Base-by-base conservation (phyloP, 35 echinoderm and acorn worm genomes). In the Nesometra sesokonis region DNA sequence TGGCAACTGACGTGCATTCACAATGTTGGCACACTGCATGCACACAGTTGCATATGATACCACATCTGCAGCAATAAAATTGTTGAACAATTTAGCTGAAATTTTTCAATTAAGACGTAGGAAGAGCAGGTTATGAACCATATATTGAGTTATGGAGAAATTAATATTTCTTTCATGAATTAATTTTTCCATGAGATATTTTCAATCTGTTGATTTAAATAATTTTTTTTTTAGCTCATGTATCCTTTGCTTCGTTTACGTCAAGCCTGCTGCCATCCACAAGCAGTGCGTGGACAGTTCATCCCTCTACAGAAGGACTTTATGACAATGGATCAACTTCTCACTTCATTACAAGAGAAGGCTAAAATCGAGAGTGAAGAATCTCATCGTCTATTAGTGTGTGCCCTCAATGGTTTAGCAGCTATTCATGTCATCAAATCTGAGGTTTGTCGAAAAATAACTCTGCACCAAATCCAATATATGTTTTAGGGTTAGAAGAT, bases 231-330 rank as follows among this genome's bases (percentile, higher is more conserved):
- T 29, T 80, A 97, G 96, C 33, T 99, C 46, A 78, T 99, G 77
- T 34, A 36, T 34, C 93, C 93, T 7, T 86, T 99, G 30, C 92
- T 99, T 23, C 57, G 92, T 21, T 76, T 97, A 4, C 82, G 95
- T 0, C 95, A 97, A 80, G 95, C 95, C 83, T 97, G 95, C 82
- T 99, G 96, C 57, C 96, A 99, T 37, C 93, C 96, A 3, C 96
- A 94, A 82, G 90, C 92, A 9, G 96, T 99, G 17, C 77, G 96
- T 36, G 92, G 93, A 0, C 90, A 94, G 85, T 99, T 99, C 78
- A 84, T 93, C 38, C 81, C 89, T 31, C 32, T 99, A 39, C 87
- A 99, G 76, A 90, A 94, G 82, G 89, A 78, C 43, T 94, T 82
- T 23, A 86, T 99, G 90, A 94, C 77, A 47, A 99, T 99, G 96